Evolutionary conservation across 2,113 vertebrate species (phyloP), one percentile per base, ranked within the genome.

Genomic region (Dipodomys stephensi): DNA sequence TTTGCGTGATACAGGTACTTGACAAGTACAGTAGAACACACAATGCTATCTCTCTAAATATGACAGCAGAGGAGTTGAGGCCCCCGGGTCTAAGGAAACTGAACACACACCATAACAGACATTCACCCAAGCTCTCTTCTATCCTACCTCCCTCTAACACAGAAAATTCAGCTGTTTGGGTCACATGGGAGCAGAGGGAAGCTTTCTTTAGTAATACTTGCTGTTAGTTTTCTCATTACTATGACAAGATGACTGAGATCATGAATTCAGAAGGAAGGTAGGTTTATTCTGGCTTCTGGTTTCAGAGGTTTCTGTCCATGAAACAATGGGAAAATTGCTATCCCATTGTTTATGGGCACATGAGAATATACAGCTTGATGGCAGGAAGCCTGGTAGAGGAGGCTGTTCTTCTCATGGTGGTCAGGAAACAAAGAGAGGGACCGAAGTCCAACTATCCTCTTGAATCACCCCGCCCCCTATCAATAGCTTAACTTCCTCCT

Each of bases 1-100:
- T 68, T 81, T n/a, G 30, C 91, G 9, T 25, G 44, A 27, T 60
- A 64, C 93, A 89, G 53, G 12, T 30, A 78, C 84, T 62, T 27
- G 60, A 72, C 27, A 73, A 87, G 82, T 91, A 93, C 78, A 87
- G 73, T 74, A 91, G 19, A 35, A 6, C 49, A 23, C 64, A 46
- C 2, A 11, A 22, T 53, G 53, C 23, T 35, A 28, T 57, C 77
- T 87, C 82, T 79, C 72, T 88, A 69, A 90, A 77, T 22, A n/a
- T 20, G 67, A 72, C 4, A 23, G 23, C 83, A 78, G 30, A 78
- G 27, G 39, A 35, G 4, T 65, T 49, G 0, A 1, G 60, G 35
- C 32, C 27, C 16, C 44, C 10, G 22, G 10, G 7, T 53, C 22
- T n/a, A 44, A 49, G 57, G 62, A 2, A 77, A 23, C 19, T n/a